These are phyloP conservation scores for Sakesphorus luctuosus DNA, from an alignment of 2,113 vertebrate genomes.

Conservation along the genomic window DNA sequence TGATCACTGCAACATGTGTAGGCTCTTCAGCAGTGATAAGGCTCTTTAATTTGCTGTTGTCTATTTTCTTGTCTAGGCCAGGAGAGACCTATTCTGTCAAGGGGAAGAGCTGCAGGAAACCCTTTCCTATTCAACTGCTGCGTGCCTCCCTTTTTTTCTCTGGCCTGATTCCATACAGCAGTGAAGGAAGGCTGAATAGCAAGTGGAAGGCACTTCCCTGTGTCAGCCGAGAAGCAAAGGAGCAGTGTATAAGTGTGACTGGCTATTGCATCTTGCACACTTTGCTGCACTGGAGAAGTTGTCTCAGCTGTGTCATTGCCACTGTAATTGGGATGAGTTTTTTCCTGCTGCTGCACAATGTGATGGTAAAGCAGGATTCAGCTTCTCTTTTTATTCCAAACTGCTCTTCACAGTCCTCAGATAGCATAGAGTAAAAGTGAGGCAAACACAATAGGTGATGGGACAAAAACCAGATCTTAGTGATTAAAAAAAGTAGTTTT, in stretches of 20 bases:
- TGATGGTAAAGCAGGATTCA: background rate
- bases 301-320: background rate
- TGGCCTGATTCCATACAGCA: background rate
- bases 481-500: background rate
- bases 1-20: accelerated
- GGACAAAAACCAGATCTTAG: background rate
- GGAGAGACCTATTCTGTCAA: background rate
- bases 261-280: background rate
- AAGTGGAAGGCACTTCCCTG: background rate
- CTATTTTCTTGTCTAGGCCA: background rate
- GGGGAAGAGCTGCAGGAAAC: background rate
- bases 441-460: accelerated
- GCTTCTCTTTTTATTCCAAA: background rate
- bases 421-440: background rate
- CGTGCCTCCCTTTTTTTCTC: background rate
- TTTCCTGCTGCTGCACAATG: background rate
- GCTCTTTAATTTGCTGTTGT: background rate
- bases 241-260: background rate
- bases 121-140: background rate
- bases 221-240: accelerated
- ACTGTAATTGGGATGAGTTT: background rate
- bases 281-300: background rate
- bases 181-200: background rate
- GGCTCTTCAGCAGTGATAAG: background rate
- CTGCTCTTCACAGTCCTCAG: background rate